A percentile compares a stretch with the other conserved stretches of the same genome.
Conservation (phyloP, 2,888 invertebrate species). For the Noctua comes region DNA sequence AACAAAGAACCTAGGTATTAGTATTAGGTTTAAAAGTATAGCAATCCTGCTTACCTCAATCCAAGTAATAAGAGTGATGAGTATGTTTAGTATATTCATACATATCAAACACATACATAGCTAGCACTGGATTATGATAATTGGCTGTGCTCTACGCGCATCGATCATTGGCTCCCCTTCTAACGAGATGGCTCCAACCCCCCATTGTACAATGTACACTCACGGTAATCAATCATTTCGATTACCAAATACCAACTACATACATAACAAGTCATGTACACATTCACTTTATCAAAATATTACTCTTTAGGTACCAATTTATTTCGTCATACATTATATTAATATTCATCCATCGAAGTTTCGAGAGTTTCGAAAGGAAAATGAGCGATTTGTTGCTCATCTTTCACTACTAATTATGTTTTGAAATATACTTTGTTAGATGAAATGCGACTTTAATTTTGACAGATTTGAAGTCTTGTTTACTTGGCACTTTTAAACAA, state of each 20-base stretch:
- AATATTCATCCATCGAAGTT: constrained; percentile 49
- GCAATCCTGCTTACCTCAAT: not conserved
- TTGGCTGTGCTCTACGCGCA: constrained; percentile 63
- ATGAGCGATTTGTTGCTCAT: constrained; percentile 40
- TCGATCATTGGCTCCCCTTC: constrained; percentile 69
- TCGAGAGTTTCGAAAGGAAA: constrained; percentile 45
- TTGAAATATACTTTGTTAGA: not conserved
- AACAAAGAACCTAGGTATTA: not conserved
- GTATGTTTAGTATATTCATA: not conserved
- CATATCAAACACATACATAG: constrained; percentile 1
- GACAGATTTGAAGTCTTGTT: not conserved
- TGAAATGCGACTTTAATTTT: not conserved
- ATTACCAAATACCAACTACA: constrained; percentile 61
- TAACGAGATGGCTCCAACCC: constrained; percentile 62
- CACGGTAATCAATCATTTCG: constrained; percentile 69
- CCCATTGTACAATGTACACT: constrained; percentile 56
- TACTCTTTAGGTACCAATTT: constrained; percentile 36
- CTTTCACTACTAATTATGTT: constrained; percentile 12
- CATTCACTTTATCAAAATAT: constrained; percentile 52
- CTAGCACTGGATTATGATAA: constrained; percentile 67
- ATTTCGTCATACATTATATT: constrained; percentile 25
- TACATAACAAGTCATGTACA: constrained; percentile 52
- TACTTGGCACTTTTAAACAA: not conserved
- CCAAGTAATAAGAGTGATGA: constrained; percentile 1
- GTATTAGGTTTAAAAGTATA: not conserved